These are phyloP conservation scores for Sceloporus undulatus DNA, from an alignment of 2,113 vertebrate species.

Conservation along the genomic window DNA sequence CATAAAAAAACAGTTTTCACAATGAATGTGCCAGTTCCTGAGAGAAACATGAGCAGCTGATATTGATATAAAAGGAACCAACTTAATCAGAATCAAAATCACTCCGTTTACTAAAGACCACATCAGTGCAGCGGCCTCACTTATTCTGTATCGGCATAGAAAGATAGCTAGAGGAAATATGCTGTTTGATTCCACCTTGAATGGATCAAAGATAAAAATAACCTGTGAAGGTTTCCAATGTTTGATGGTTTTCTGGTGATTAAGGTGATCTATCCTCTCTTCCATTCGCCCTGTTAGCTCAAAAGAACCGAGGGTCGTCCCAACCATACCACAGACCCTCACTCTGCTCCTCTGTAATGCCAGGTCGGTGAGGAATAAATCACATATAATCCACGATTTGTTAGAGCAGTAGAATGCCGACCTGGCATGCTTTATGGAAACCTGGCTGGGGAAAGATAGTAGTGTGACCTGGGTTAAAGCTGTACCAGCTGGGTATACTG, in stretches of 20 bases:
- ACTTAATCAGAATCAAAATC: constrained; percentile 25
- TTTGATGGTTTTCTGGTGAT: neutral
- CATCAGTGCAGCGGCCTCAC: neutral
- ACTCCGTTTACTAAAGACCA: neutral
- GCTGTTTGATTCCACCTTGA: neutral
- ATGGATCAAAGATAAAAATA: neutral
- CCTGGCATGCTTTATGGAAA: too few species aligned
- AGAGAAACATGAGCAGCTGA: constrained; percentile 47
- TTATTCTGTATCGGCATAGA: neutral
- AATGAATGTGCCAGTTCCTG: constrained; percentile 49
- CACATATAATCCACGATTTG: too few species aligned
- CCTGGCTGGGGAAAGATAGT: too few species aligned
- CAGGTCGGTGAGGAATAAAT: too few species aligned
- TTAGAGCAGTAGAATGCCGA: too few species aligned
- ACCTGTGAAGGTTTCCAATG: neutral
- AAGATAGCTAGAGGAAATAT: neutral
- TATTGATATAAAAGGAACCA: constrained; percentile 32
- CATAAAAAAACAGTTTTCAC: constrained; percentile 26
- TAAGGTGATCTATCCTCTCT: too few species aligned
- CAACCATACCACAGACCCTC: too few species aligned
- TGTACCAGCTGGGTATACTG: too few species aligned
- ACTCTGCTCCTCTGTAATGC: too few species aligned
- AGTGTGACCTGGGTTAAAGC: too few species aligned
- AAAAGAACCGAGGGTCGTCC: too few species aligned
- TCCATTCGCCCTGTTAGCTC: too few species aligned